Evolutionary conservation across 2,888 invertebrate genomes (phyloP), one percentile per base, ranked within the genome.

Genomic region (Cheilosia soror): DNA sequence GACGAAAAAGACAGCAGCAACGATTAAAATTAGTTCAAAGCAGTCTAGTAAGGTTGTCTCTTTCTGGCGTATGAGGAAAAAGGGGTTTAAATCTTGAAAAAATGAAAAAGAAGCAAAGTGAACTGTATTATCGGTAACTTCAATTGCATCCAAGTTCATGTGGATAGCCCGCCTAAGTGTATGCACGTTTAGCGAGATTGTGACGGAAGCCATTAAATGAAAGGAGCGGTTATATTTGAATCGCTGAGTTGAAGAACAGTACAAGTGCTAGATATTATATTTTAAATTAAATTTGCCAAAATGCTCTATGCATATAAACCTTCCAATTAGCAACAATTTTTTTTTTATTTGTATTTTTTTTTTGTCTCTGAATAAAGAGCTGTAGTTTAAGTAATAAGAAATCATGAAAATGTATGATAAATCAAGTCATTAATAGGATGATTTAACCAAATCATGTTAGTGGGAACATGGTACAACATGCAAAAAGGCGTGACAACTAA

Each of bases 11-110:
- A 60, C 40, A 57, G 53, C 53, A 58, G 31, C 57, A 49, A 49
- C 69, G 60, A 47, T 44, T 20, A 62, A 75, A 75, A 80, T 79
- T 71, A 29, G 65, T 31, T 55, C 60, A 80, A 55, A 80, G 71
- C 80, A 57, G 80, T 37, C 4, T 40, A 31, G 5, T 68, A 7
- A 9, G 65, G 15, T 73, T 53, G 9, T 84, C 84, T 80, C 80
- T 53, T 63, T 84, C 42, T 66, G 27, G 27, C 31, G 9, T 47
- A 37, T n/a, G 25, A 2, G 3, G 3, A 13, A 29, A 37, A 44
- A 58, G 33, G 60, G 68, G 49, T 11, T 44, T 25, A 29, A 65
- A 42, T n/a, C 2, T 47, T 15, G 7, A 47, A 9, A 15, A 47
- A 15, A 51, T 31, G 29, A 53, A 68, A 68, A 29, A 25, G 55